Evolutionary conservation across 2,797 vertebrate species (phyloP), one percentile per base, ranked within the genome.

Genomic region (Taenioides sp.): DNA sequence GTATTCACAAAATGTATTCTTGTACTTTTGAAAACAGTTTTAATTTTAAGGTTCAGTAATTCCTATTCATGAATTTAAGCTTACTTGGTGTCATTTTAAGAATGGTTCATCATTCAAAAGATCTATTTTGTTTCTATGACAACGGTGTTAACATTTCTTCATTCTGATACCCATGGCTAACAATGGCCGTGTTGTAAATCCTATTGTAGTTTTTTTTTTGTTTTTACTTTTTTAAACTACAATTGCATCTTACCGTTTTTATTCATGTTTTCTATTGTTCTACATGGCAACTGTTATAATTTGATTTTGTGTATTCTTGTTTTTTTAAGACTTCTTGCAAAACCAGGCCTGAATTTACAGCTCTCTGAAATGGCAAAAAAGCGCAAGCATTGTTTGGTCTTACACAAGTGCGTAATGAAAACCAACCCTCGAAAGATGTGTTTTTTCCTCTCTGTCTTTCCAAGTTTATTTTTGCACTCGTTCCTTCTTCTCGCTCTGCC

Each of bases 381-480:
- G 4, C 54, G 17, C 14, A 27, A 64, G 70, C 73, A 73, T 80
- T 79, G 83, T 83, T 81, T 68, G 14, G 71, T n/a, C 60, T 73
- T 65, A 70, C 31, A 72, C 52, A 66, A 72, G 55, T 72, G 52
- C 54, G 49, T 81, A 82, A 77, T 82, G 69, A 84, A 75, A 49
- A 71, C 63, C 73, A 82, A 78, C 34, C 70, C 80, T 27, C 2
- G 71, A 79, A 80, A 85, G 78, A 79, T 70, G 67, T 77, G 67
- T 65, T 78, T 75, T 43, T 83, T 40, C 49, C 66, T 73, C 67
- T 18, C 49, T 67, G 67, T 20, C 54, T 17, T 72, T 84, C 77
- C 60, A 76, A 74, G 64, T 82, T 84, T 75, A 54, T 81, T 87
- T 86, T 66, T 75, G 31, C 73, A 76, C 76, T 70, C 73, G 49